Evolutionary conservation across 2,888 invertebrate species (phyloP).

Genomic region (Hylaea fasciaria): DNA sequence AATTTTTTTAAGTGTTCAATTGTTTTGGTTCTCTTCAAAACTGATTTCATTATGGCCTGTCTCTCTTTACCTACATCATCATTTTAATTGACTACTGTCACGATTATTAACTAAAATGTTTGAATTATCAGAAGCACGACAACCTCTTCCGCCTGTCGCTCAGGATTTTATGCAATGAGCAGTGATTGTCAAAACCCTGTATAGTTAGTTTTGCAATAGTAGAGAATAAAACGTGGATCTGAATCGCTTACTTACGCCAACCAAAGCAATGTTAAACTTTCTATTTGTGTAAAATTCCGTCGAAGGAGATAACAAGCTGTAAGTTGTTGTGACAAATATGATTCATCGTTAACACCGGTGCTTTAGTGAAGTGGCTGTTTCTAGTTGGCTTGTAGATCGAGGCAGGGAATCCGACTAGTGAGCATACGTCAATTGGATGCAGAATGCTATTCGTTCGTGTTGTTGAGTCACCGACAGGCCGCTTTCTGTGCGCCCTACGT

Average conservation of each 20-base stretch:
- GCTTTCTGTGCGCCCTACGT: constrained; percentile 54
- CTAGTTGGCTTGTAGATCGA: constrained; percentile 54
- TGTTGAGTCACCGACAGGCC: constrained; percentile 70
- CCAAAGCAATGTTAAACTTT: constrained; percentile 37
- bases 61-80: no score
- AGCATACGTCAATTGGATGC: constrained; percentile 70
- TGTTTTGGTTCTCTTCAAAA: no score
- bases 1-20: no score
- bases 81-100: neutral
- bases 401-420: constrained; percentile 55
- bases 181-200: constrained; percentile 60
- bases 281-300: constrained; percentile 44
- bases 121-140: constrained; percentile 51
- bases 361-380: constrained; percentile 58
- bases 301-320: constrained; percentile 39
- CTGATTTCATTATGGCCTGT: no score
- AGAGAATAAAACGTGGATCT: constrained; percentile 48
- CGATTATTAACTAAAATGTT: constrained; percentile 47
- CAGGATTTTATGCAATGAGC: constrained; percentile 64
- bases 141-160: constrained; percentile 62
- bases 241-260: constrained; percentile 45
- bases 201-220: constrained; percentile 57
- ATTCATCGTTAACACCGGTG: constrained; percentile 56
- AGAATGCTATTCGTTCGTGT: constrained; percentile 67
- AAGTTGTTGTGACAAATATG: constrained; percentile 53